phyloP scores from a whole-genome alignment of 2,797 vertebrate species.

The Sardinella longiceps region DNA sequence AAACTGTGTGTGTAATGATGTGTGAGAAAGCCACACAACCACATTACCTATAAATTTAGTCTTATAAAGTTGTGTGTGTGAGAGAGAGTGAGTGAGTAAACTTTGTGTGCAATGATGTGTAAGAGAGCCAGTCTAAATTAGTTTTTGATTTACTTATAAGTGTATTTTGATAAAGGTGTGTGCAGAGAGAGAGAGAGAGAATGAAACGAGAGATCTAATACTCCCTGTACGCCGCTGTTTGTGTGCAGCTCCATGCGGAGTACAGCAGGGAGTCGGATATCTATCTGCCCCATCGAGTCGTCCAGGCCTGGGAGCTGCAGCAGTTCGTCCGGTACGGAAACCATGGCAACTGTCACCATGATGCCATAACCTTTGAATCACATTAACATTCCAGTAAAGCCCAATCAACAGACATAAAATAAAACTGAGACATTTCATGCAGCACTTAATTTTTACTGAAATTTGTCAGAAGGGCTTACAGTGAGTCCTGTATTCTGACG shows the following conservation, averaged over 20 bases:
- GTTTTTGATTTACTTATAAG: too few species aligned
- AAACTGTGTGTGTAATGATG: constrained; percentile 23
- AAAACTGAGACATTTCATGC: too few species aligned
- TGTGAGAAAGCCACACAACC: constrained; percentile 25
- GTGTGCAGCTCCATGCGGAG: constrained; percentile 78
- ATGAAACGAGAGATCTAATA: neutral
- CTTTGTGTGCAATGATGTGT: neutral
- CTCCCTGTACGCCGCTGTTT: neutral
- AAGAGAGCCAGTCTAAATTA: too few species aligned
- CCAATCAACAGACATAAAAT: too few species aligned
- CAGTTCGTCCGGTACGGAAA: constrained; percentile 89
- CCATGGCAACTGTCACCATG: neutral
- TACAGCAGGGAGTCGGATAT: constrained; percentile 89
- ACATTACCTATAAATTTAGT: too few species aligned
- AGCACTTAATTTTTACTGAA: too few species aligned
- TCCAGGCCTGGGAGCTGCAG: constrained; percentile 95
- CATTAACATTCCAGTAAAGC: neutral
- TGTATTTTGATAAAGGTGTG: neutral
- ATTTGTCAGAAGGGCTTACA: too few species aligned
- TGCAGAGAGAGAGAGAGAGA: constrained; percentile 8
- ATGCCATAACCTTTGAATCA: neutral
- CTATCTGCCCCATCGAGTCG: constrained; percentile 91
- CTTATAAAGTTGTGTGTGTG: too few species aligned
- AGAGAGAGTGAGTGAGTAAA: neutral
- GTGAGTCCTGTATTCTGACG: too few species aligned